Percentiles rank a stretch among this genome's conserved stretches.
These are phyloP conservation scores for Erynnis tages DNA, from an alignment of 2,888 invertebrate genomes.

Conservation along the genomic window DNA sequence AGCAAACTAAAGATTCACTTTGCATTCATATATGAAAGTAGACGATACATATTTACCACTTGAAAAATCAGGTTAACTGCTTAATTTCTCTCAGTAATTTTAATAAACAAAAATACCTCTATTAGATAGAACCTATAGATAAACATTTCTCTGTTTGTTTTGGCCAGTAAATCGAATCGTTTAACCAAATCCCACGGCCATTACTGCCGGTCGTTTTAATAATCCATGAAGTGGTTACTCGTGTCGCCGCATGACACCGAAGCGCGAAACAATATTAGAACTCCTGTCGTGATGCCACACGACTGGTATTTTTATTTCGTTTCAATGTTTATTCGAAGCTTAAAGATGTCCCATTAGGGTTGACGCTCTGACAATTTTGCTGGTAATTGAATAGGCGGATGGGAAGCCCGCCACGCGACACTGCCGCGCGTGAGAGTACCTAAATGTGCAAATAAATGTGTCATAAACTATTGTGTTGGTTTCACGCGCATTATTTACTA, in stretches of 20 bases:
- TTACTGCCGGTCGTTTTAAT: constrained; percentile 46
- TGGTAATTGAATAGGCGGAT: constrained; percentile 76
- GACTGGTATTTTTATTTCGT: constrained; percentile 63
- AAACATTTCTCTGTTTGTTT: neutral
- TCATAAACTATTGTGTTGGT: constrained; percentile 63
- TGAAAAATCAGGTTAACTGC: too few species aligned
- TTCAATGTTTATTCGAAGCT: constrained; percentile 66
- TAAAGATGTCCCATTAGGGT: constrained; percentile 72
- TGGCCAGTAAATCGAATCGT: constrained; percentile 11
- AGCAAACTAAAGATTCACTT: too few species aligned
- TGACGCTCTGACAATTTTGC: constrained; percentile 69
- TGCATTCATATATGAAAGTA: too few species aligned
- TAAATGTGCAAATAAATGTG: constrained; percentile 66
- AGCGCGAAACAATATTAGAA: constrained; percentile 61
- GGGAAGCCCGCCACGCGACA: constrained; percentile 70
- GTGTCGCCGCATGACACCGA: constrained; percentile 50
- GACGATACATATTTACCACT: too few species aligned
- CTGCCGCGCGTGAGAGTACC: constrained; percentile 44
- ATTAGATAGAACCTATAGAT: neutral
- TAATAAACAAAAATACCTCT: too few species aligned
- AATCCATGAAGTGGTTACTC: constrained; percentile 48
- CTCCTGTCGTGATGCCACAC: constrained; percentile 74
- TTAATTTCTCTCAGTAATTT: too few species aligned
- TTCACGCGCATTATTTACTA: constrained; percentile 52
- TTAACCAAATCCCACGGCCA: constrained; percentile 22